Evolutionary conservation across 2,888 invertebrate genomes (phyloP).

Genomic region (Lochmaea capreae): DNA sequence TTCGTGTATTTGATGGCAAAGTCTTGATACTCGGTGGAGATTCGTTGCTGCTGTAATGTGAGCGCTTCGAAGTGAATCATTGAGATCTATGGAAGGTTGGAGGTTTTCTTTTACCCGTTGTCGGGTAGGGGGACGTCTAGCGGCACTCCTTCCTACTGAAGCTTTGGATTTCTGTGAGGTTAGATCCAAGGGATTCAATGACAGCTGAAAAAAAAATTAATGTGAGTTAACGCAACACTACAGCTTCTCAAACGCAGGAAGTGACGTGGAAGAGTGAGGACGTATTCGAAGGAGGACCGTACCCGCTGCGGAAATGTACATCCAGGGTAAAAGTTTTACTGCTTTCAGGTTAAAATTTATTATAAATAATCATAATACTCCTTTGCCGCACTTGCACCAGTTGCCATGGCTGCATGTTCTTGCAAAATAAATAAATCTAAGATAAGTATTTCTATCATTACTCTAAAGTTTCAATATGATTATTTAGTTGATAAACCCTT

Average conservation of each 20-base stretch:
- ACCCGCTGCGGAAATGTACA: too few species aligned
- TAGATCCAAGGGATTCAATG: conserved; percentile 67
- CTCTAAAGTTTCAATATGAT: too few species aligned
- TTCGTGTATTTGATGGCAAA: conserved; percentile 67
- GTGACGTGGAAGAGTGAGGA: too few species aligned
- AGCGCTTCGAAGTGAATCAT: conserved; percentile 45
- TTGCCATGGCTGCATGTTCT: too few species aligned
- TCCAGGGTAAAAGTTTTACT: too few species aligned
- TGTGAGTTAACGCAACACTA: neutral
- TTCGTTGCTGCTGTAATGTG: conserved; percentile 58
- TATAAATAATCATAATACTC: too few species aligned
- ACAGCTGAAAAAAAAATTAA: conserved; percentile 61
- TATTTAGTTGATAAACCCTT: too few species aligned
- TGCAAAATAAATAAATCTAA: too few species aligned
- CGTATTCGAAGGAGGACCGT: too few species aligned
- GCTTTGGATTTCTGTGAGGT: conserved; percentile 68
- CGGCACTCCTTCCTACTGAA: conserved; percentile 67
- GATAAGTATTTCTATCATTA: too few species aligned
- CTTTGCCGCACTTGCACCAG: too few species aligned
- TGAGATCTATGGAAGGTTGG: conserved; percentile 39
- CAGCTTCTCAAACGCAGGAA: neutral
- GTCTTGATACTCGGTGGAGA: conserved; percentile 64
- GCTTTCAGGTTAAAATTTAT: too few species aligned
- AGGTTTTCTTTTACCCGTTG: conserved; percentile 52
- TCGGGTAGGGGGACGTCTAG: conserved; percentile 68